phyloP scores from a whole-genome alignment of 2,113 vertebrate species.

The Alligator sinensis region DNA sequence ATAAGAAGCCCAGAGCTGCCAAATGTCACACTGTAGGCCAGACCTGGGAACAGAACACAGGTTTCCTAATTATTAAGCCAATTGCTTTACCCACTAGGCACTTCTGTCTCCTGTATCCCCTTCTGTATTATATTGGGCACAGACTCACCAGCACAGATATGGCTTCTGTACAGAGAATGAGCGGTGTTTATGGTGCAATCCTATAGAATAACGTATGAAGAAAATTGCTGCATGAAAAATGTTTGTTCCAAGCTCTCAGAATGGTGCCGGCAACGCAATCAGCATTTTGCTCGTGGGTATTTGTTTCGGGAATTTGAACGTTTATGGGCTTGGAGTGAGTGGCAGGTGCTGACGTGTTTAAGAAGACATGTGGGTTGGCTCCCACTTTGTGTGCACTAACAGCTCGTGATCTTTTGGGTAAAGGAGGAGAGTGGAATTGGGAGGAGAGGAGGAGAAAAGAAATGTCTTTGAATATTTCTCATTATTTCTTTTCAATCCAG shows the following conservation, averaged over 20 bases:
- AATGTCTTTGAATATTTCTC: not conserved
- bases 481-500: not conserved
- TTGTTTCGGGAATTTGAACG: not conserved
- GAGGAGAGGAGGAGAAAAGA: not conserved
- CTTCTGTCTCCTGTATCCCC: not conserved
- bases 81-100: slow-evolving; percentile 14
- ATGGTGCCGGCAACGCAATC: not conserved
- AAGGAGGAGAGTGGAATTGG: not conserved
- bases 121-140: not conserved
- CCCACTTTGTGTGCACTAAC: not conserved
- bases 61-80: not conserved
- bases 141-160: not conserved
- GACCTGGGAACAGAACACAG: slow-evolving; percentile 21
- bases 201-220: not conserved
- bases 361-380: not conserved
- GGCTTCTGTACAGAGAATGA: not conserved
- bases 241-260: not conserved
- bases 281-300: not conserved
- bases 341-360: not conserved
- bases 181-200: rapidly evolving
- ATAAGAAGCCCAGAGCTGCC: slow-evolving; percentile 15
- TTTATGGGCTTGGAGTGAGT: not conserved
- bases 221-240: not conserved
- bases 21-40: slow-evolving; percentile 34
- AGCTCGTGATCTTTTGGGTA: not conserved